Conservation (phyloP, 1,140 invertebrate species). For the Calephelis nemesis region DNA sequence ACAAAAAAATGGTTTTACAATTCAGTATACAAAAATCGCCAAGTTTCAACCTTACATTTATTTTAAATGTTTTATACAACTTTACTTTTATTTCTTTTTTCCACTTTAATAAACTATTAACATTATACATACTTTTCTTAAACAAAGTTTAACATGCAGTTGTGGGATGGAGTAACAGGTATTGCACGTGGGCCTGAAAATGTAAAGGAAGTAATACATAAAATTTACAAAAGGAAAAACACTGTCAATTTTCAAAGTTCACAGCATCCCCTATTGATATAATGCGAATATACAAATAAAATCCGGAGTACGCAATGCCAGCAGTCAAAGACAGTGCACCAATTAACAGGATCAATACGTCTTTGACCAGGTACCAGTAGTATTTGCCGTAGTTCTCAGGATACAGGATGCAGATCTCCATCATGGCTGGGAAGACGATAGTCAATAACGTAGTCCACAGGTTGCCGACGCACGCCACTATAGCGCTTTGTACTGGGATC, state of each 20-base stretch:
- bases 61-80: too few relatives aligned
- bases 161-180: too few relatives aligned
- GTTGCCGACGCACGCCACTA: slow-evolving; percentile 42
- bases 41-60: too few relatives aligned
- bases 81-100: too few relatives aligned
- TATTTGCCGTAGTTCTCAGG: slow-evolving; percentile 37
- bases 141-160: too few relatives aligned
- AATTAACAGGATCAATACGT: slow-evolving; percentile 28
- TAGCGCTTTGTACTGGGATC: slow-evolving; percentile 41
- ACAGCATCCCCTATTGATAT: not conserved
- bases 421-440: slow-evolving; percentile 39
- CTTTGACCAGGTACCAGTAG: slow-evolving; percentile 34
- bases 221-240: not conserved
- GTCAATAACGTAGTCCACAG: slow-evolving; percentile 37
- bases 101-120: too few relatives aligned
- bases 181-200: too few relatives aligned
- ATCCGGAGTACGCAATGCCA: not conserved
- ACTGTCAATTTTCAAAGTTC: not conserved
- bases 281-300: slow-evolving; percentile 4
- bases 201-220: too few relatives aligned
- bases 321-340: slow-evolving; percentile 1
- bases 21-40: too few relatives aligned
- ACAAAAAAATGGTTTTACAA: too few relatives aligned
- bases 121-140: too few relatives aligned
- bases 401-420: slow-evolving; percentile 43